Percentiles rank a stretch among this genome's conserved stretches.
These are phyloP conservation scores for Glaucidium brasilianum DNA, from an alignment of 2,113 vertebrate genomes.

Conservation along the genomic window DNA sequence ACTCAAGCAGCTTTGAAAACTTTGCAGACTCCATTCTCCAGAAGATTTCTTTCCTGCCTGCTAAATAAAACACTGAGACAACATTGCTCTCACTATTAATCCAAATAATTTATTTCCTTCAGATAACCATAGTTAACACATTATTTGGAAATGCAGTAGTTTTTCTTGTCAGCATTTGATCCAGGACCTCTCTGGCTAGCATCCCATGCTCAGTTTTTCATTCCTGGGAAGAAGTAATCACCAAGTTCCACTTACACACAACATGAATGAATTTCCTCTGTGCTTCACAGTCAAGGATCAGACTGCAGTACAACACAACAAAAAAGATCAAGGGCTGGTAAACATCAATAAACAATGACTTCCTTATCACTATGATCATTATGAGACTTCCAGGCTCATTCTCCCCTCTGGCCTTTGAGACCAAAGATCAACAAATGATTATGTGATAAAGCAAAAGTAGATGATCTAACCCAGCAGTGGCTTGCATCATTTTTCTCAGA, in stretches of 20 bases:
- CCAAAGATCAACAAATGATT: background rate
- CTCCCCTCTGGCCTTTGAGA: background rate
- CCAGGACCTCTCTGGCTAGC: background rate
- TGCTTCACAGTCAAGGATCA: background rate
- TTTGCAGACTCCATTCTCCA: background rate
- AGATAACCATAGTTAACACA: background rate
- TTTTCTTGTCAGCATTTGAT: background rate
- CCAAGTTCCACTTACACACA: background rate
- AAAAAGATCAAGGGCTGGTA: background rate
- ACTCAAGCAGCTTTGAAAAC: background rate
- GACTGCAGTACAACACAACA: background rate
- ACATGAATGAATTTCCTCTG: conserved; percentile 23
- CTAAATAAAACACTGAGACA: background rate
- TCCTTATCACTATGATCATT: background rate
- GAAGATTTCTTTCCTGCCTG: background rate
- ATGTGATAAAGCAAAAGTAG: background rate
- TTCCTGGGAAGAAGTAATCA: background rate
- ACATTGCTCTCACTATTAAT: background rate
- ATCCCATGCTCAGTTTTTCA: background rate
- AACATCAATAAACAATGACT: conserved; percentile 27
- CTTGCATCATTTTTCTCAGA: background rate
- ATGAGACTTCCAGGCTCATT: background rate
- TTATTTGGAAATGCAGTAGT: background rate
- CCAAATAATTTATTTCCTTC: background rate
- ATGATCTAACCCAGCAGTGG: background rate